Percentiles rank a stretch among this genome's conserved stretches.
Evolutionary conservation across 1,140 invertebrate species (phyloP).

Genomic region (Probaryconus sp.): DNA sequence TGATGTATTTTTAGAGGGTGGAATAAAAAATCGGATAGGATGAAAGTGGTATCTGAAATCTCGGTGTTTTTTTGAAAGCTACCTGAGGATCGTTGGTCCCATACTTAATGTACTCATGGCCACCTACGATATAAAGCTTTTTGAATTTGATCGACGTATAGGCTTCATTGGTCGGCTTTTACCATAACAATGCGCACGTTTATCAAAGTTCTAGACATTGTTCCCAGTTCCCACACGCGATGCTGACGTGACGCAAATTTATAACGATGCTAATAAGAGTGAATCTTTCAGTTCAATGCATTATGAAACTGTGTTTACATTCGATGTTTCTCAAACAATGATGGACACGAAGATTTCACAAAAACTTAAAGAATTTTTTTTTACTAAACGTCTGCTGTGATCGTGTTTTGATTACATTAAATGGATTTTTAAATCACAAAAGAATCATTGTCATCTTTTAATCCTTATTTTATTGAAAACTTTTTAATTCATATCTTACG

Average conservation of each 20-base stretch:
- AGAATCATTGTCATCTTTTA: too few relatives aligned
- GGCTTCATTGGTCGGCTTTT: slow-evolving; percentile 49
- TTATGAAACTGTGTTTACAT: too few relatives aligned
- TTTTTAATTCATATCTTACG: too few relatives aligned
- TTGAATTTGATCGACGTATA: too few relatives aligned
- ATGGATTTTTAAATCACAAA: too few relatives aligned
- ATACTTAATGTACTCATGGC: not conserved
- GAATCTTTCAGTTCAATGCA: not conserved
- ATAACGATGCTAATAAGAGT: not conserved
- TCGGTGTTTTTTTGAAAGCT: not conserved
- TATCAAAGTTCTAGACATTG: slow-evolving; percentile 57
- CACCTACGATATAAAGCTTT: not conserved
- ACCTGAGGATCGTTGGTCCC: not conserved
- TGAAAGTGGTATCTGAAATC: slow-evolving; percentile 30
- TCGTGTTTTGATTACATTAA: too few relatives aligned
- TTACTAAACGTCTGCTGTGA: too few relatives aligned
- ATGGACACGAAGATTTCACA: too few relatives aligned
- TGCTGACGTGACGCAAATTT: slow-evolving; percentile 8
- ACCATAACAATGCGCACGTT: slow-evolving; percentile 65
- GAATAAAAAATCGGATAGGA: slow-evolving; percentile 10
- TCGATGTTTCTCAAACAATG: too few relatives aligned
- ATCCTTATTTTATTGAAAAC: too few relatives aligned
- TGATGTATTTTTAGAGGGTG: not conserved
- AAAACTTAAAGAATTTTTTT: too few relatives aligned
- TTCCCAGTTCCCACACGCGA: slow-evolving; percentile 48